These are phyloP conservation scores for Cyclophora albipunctata DNA, from an alignment of 2,888 invertebrate genomes.

Conservation along the genomic window DNA sequence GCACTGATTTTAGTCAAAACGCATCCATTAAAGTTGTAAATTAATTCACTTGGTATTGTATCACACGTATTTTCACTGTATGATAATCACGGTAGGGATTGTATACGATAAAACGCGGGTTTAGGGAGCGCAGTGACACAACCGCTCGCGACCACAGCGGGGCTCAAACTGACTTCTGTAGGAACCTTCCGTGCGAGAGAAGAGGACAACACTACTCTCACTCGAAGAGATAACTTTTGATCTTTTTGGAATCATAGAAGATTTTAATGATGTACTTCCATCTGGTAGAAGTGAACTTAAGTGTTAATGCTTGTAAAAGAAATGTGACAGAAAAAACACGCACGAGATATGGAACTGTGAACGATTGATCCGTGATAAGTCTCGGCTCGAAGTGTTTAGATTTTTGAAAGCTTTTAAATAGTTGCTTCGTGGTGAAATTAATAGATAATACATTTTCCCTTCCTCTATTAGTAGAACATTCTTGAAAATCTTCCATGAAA, in stretches of 20 bases:
- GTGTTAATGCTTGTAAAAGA: conserved; percentile 73
- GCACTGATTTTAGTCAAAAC: conserved; percentile 35
- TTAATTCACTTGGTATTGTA: conserved; percentile 21
- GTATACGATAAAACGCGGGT: conserved; percentile 47
- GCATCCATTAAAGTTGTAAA: conserved; percentile 31
- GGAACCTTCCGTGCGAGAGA: conserved; percentile 46
- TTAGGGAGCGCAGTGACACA: conserved; percentile 20
- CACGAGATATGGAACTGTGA: conserved; percentile 47
- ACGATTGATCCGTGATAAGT: conserved; percentile 37
- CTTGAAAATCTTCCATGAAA: too few relatives aligned
- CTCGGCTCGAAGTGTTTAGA: conserved; percentile 27
- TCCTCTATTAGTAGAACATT: too few relatives aligned
- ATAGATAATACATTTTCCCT: too few relatives aligned
- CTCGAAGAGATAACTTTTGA: conserved; percentile 71
- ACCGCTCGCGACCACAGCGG: conserved; percentile 45
- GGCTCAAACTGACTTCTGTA: conserved; percentile 50
- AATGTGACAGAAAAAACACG: conserved; percentile 64
- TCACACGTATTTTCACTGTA: conserved; percentile 55
- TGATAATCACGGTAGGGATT: conserved; percentile 63
- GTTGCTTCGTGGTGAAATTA: too few relatives aligned
- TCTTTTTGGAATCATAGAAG: conserved; percentile 69
- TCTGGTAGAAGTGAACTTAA: conserved; percentile 64
- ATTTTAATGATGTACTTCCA: conserved; percentile 73
- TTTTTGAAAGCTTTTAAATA: conserved; percentile 5
- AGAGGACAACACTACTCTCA: conserved; percentile 46